Evolutionary conservation across 2,113 vertebrate genomes (phyloP), one percentile per base, ranked within the genome.

Genomic region (Morone chrysops): DNA sequence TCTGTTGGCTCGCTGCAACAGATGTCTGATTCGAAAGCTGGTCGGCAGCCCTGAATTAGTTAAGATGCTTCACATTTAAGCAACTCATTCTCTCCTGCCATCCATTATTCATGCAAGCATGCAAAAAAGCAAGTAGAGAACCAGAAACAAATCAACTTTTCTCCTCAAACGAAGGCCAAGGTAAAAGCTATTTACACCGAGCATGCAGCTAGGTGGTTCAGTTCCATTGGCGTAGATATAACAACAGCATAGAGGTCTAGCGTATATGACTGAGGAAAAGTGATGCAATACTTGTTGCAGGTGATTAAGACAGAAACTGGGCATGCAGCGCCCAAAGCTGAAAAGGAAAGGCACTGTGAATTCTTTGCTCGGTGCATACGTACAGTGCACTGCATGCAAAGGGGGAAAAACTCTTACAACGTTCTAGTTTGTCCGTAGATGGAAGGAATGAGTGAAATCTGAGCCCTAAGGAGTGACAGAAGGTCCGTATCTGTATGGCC

Each of bases 331-430:
- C 74, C 69, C 56, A 59, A 76, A 80, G 77, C 63, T 79, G 50
- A 17, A 71, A 79, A 86, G 66, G 72, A 89, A 94, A 94, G 93
- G 93, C 92, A 93, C 92, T 80, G 86, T 76, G 74, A 83, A 83
- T 71, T 83, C 72, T 60, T 85, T 77, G 80, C 75, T 84, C 61
- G 66, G 75, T 79, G 83, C 83, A 71, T 80, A 78, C 68, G 47
- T 61, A 90, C 87, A 86, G 82, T 78, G 85, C 78, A 78, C 54
- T 62, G 78, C 92, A 93, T 93, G 93, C 89, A 90, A 70, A 76
- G 60, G 48, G 48, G 3, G 18, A 56, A 48, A 66, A 61, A 20
- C 31, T 17, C 60, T 13, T 45, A 51, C 3, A n/a, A 36, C 65
- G 50, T 47, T 63, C 50, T 62, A 47, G 11, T 66, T 61, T 70